phyloP scores from a whole-genome alignment of 2,797 vertebrate genomes.

The Crax fasciolata region DNA sequence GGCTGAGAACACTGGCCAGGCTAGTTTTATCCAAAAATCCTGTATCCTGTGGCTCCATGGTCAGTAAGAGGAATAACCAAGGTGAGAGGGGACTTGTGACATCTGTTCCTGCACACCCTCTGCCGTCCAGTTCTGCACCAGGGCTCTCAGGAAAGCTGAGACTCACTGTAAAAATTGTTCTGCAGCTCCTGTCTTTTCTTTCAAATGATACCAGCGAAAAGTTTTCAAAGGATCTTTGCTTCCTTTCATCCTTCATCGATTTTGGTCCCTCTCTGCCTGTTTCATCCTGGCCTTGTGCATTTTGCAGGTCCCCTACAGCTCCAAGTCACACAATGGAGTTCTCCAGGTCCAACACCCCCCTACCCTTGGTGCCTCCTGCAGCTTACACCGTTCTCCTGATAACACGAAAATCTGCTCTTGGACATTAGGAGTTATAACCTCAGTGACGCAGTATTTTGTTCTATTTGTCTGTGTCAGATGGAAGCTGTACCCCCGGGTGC shows the following conservation, averaged over 20 bases:
- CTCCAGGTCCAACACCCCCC: neutral
- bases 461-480: conserved; percentile 81
- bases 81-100: neutral
- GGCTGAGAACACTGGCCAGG: neutral
- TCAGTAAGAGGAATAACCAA: neutral
- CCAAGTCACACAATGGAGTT: neutral
- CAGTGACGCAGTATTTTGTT: accelerated
- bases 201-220: neutral
- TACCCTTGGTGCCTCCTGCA: neutral
- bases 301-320: neutral
- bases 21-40: neutral
- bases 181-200: neutral
- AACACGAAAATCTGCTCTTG: neutral
- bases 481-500: conserved; percentile 90
- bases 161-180: neutral
- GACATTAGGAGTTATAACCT: accelerated
- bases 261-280: accelerated
- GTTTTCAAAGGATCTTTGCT: neutral
- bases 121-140: neutral
- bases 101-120: neutral
- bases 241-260: neutral
- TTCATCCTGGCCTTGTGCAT: neutral
- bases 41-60: neutral
- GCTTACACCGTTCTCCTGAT: neutral
- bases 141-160: neutral